Conservation (phyloP, 2,797 vertebrate species). For the Tapirus indicus region DNA sequence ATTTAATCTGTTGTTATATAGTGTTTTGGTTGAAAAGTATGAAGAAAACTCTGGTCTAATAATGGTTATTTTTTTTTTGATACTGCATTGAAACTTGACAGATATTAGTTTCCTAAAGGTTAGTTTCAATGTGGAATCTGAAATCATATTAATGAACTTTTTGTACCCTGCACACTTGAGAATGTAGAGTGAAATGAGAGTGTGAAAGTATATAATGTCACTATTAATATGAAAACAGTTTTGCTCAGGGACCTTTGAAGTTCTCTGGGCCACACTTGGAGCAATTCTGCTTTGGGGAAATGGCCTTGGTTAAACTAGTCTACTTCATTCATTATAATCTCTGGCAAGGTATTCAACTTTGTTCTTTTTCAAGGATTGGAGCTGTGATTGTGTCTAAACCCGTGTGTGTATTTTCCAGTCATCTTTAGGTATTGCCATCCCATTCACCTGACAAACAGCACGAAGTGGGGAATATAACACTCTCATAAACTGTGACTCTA, state of each 20-base stretch:
- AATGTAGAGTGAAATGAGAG: background rate
- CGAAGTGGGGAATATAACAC: slow-evolving; percentile 64
- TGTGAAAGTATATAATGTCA: background rate
- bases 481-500: slow-evolving; percentile 55
- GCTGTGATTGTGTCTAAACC: slow-evolving; percentile 1
- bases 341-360: background rate
- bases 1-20: background rate
- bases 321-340: background rate
- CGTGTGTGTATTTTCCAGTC: background rate
- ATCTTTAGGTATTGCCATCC: slow-evolving; percentile 58
- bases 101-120: background rate
- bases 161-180: background rate
- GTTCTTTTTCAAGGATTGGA: slow-evolving; percentile 34
- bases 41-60: background rate
- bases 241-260: background rate
- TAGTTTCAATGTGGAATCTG: slow-evolving; percentile 16
- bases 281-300: background rate
- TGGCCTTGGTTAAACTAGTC: background rate
- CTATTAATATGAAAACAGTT: slow-evolving; percentile 13
- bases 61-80: background rate
- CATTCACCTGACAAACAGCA: slow-evolving; percentile 67
- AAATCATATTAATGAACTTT: background rate
- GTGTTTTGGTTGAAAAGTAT: background rate
- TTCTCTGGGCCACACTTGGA: background rate
- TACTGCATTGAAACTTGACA: background rate